phyloP scores from a whole-genome alignment of 2,888 invertebrate genomes.

The Synanthedon formicaeformis region DNA sequence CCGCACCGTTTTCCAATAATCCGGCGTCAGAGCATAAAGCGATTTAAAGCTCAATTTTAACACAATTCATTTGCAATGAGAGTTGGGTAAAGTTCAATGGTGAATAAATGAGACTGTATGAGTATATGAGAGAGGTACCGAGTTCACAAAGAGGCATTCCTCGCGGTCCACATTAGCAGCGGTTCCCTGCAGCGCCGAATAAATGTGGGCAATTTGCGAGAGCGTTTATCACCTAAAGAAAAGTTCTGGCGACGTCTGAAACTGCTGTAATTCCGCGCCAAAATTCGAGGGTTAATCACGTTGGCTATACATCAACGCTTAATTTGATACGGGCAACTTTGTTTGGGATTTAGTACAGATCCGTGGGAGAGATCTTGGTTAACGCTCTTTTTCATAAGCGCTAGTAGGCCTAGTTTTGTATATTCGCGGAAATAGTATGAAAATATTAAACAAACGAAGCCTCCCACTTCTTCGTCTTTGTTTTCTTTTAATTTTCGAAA shows the following conservation, averaged over 20 bases:
- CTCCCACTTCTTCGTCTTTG: neutral
- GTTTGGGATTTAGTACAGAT: conserved; percentile 24
- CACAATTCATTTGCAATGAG: conserved; percentile 38
- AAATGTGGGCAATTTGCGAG: conserved; percentile 64
- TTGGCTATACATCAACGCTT: conserved; percentile 47
- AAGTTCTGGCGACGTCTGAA: conserved; percentile 58
- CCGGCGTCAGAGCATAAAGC: conserved; percentile 35
- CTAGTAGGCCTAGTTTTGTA: neutral
- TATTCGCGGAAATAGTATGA: neutral
- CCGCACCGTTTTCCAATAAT: conserved; percentile 32
- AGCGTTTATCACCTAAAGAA: conserved; percentile 66
- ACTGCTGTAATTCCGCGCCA: conserved; percentile 52
- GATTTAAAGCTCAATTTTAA: conserved; percentile 33
- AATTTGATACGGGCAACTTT: conserved; percentile 49
- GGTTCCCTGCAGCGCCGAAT: conserved; percentile 48
- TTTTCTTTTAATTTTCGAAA: neutral
- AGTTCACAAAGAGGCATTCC: conserved; percentile 36
- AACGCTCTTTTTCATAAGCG: neutral
- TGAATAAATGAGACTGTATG: conserved; percentile 29
- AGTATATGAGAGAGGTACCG: conserved; percentile 11
- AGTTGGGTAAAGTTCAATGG: conserved; percentile 34
- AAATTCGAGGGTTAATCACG: conserved; percentile 59
- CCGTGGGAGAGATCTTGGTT: neutral
- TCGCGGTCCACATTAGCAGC: conserved; percentile 43
- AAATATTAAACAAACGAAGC: neutral